Conservation (phyloP, 2,113 vertebrate species). For the Bombycilla garrulus region DNA sequence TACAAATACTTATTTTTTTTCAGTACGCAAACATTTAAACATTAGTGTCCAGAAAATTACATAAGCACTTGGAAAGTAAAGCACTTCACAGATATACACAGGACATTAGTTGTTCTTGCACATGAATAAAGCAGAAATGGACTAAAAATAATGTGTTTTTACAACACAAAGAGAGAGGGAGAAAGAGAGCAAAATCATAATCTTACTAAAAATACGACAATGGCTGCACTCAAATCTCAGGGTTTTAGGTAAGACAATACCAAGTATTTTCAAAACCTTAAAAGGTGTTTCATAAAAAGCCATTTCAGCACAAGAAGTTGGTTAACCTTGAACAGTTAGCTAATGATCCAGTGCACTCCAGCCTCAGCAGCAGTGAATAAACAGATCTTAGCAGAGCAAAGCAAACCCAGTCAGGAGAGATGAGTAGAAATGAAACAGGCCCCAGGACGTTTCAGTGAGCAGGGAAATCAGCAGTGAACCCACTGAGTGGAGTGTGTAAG, state of each 20-base stretch:
- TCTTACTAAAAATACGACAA: slow-evolving; percentile 39
- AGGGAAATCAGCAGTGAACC: neutral
- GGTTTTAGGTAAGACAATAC: slow-evolving; percentile 48
- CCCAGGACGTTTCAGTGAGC: neutral
- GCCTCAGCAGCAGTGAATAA: slow-evolving; percentile 44
- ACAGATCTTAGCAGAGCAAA: slow-evolving; percentile 63
- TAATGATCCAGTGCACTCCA: slow-evolving; percentile 62
- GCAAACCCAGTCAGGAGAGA: slow-evolving; percentile 30
- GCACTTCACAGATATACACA: neutral
- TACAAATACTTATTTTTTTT: neutral
- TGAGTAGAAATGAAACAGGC: neutral
- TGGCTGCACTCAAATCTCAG: slow-evolving; percentile 53
- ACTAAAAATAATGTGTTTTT: neutral
- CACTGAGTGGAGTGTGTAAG: neutral
- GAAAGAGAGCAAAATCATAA: slow-evolving; percentile 31
- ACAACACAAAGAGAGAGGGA: fast-evolving
- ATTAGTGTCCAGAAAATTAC: neutral
- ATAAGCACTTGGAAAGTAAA: neutral
- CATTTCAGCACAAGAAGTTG: slow-evolving; percentile 64
- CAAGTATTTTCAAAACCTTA: slow-evolving; percentile 53
- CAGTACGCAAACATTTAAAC: neutral
- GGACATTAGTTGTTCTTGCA: neutral
- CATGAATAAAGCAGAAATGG: neutral
- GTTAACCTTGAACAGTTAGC: slow-evolving; percentile 66
- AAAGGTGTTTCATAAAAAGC: slow-evolving; percentile 63